phyloP scores from a whole-genome alignment of 2,888 invertebrate genomes.

The Siphlonurus alternatus region DNA sequence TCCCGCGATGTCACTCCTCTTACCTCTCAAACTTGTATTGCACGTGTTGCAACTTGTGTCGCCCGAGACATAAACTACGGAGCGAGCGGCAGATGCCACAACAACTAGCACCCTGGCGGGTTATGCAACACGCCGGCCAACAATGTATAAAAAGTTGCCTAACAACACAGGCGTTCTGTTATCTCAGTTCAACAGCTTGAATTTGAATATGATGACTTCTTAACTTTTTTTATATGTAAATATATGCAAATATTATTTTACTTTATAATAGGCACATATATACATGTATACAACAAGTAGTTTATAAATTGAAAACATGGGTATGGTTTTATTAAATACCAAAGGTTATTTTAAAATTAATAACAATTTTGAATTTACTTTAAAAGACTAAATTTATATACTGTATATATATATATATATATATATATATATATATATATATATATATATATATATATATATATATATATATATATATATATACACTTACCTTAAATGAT shows the following conservation, averaged over 20 bases:
- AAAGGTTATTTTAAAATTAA: too few relatives aligned
- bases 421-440: not conserved
- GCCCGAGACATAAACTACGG: too few relatives aligned
- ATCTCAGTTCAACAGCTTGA: not conserved
- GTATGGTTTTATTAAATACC: too few relatives aligned
- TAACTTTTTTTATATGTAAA: not conserved
- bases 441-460: not conserved
- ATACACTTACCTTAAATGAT: not conserved
- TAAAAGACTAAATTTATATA: too few relatives aligned
- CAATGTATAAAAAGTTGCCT: not conserved
- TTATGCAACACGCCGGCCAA: not conserved
- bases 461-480: not conserved
- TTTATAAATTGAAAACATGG: too few relatives aligned
- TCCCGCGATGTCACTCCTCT: too few relatives aligned
- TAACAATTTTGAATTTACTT: too few relatives aligned
- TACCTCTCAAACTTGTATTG: too few relatives aligned
- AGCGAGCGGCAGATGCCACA: too few relatives aligned
- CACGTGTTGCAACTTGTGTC: too few relatives aligned
- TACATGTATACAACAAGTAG: not conserved
- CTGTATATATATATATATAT: not conserved
- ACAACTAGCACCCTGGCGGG: not conserved
- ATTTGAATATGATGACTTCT: not conserved
- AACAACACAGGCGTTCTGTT: not conserved
- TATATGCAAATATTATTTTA: not conserved
- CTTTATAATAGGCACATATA: not conserved